Evolutionary conservation across 2,113 vertebrate species (phyloP), one percentile per base, ranked within the genome.

Genomic region (Mirounga angustirostris): DNA sequence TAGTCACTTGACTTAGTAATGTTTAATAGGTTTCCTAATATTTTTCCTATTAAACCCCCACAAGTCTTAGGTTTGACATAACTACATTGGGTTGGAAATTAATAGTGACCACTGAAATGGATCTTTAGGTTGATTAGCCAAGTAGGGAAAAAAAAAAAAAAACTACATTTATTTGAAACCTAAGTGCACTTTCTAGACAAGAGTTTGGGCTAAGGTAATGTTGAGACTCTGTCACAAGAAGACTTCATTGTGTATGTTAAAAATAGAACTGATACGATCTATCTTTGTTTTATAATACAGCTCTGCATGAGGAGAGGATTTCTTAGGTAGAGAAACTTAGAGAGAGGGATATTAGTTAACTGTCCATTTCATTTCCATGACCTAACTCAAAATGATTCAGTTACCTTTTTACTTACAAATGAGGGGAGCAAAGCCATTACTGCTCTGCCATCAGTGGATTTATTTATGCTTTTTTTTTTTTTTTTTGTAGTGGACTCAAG

Each of bases 241-340:
- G 52, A 73, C 5, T 19, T 13, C 54, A 43, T 58, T 52, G 22
- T 16, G 4, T 54, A 59, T 28, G 7, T 43, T 79, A 52, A 74
- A 46, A 74, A 69, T 15, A 87, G 3, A 12, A 76, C 5, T 40
- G 22, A 30, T 63, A 52, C 26, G 22, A 40, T 59, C 28, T n/a
- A 16, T 91, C 26, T 94, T 91, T 95, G 43, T 61, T 94, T 96
- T 74, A 54, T 91, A 67, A 58, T 58, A 24, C 52, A 88, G 16
- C 30, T 92, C n/a, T 65, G 4, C 15, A n/a, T 19, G 26, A 82
- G 5, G 3, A 30, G 19, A 54, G 5, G 11, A 13, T 71, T 71
- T 95, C 24, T 85, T 78, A 56, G 18, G 22, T 36, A 56, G 26
- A 95, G 9, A 76, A 88, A 73, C 1, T 52, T 69, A 69, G 22